These are phyloP conservation scores for Berghia stephanieae DNA, from an alignment of 1,140 invertebrate genomes.

Conservation along the genomic window DNA sequence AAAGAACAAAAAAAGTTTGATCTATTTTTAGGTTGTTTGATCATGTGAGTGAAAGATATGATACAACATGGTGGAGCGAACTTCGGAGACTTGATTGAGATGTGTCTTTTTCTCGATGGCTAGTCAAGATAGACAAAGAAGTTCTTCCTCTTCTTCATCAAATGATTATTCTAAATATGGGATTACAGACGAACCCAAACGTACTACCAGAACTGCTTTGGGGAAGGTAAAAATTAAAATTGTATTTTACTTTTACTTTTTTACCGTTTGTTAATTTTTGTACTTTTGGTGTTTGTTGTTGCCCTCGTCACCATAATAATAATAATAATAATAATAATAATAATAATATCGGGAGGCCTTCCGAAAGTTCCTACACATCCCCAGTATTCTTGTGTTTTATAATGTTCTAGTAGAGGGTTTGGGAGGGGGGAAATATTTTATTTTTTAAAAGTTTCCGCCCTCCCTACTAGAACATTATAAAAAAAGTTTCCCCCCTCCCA, in stretches of 20 bases:
- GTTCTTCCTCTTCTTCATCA: constrained; percentile 36
- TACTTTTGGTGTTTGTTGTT: too few species aligned
- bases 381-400: neutral
- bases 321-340: neutral
- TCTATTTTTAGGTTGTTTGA: neutral
- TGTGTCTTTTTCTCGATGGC: neutral
- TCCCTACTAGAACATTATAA: too few species aligned
- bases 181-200: constrained; percentile 46
- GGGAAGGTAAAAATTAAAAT: constrained; percentile 41
- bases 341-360: neutral
- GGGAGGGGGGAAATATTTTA: too few species aligned
- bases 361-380: neutral
- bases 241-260: neutral
- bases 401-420: neutral
- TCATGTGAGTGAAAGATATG: neutral
- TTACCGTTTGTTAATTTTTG: too few species aligned
- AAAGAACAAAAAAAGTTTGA: neutral
- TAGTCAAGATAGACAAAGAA: neutral
- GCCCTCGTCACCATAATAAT: neutral
- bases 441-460: too few species aligned
- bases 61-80: neutral
- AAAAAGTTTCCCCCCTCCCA: too few species aligned
- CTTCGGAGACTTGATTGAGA: neutral
- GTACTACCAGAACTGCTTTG: constrained; percentile 41
- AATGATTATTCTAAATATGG: constrained; percentile 51